These are phyloP conservation scores for Notamacropus eugenii DNA, from an alignment of 2,797 vertebrate genomes.

Conservation along the genomic window DNA sequence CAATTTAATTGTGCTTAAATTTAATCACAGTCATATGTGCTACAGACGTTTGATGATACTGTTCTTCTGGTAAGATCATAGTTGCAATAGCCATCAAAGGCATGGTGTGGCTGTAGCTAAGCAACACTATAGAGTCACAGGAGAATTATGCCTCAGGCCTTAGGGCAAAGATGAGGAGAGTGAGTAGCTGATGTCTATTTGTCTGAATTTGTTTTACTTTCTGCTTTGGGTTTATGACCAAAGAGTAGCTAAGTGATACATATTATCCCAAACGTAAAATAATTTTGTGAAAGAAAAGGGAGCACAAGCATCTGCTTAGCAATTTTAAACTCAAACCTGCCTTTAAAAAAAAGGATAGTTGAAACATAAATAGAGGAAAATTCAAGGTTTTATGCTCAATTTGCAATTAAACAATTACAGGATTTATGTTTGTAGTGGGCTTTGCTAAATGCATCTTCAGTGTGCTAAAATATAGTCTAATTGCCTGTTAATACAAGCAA, in stretches of 20 bases:
- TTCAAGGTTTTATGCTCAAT: conserved; percentile 71
- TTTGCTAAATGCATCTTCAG: conserved; percentile 74
- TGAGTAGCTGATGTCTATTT: conserved; percentile 72
- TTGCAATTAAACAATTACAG: conserved; percentile 78
- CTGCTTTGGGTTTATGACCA: conserved; percentile 73
- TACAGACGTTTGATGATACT: conserved; percentile 59
- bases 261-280: conserved; percentile 69
- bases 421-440: conserved; percentile 74
- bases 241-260: conserved; percentile 76
- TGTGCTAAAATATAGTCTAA: conserved; percentile 77
- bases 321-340: conserved; percentile 72
- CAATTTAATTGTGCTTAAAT: conserved; percentile 62
- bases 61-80: conserved; percentile 46
- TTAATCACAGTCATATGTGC: conserved; percentile 33
- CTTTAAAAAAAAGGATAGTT: conserved; percentile 71
- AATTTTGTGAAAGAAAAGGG: conserved; percentile 47
- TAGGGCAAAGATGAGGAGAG: conserved; percentile 55
- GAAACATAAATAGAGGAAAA: conserved; percentile 78
- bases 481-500: conserved; percentile 72
- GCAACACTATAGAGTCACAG: conserved; percentile 46
- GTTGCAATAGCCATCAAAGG: conserved; percentile 53
- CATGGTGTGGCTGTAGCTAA: conserved; percentile 34
- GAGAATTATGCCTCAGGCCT: conserved; percentile 53
- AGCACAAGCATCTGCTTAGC: conserved; percentile 71
- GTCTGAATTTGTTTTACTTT: conserved; percentile 75